Evolutionary conservation across 1,140 invertebrate species (phyloP).

Genomic region (Eurosta solidaginis): DNA sequence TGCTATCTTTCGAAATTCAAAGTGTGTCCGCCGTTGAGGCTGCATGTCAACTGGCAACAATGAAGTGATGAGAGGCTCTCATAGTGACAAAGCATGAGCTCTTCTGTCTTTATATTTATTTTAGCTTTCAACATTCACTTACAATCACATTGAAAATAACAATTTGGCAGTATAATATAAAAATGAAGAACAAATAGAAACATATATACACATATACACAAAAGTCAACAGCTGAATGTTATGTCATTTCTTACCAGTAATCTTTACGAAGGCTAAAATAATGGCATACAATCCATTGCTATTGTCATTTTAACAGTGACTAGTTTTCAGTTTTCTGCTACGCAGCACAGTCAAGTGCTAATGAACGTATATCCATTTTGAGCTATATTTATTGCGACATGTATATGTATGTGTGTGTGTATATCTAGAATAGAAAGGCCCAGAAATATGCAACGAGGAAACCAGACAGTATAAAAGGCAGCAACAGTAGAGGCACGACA

Average conservation of each 20-base stretch:
- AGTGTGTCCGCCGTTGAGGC: too few relatives aligned
- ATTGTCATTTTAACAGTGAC: too few relatives aligned
- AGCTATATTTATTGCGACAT: slow-evolving; percentile 35
- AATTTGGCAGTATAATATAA: neutral
- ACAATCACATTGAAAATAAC: neutral
- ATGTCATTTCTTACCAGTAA: neutral
- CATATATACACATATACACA: neutral
- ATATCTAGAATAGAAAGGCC: too few relatives aligned
- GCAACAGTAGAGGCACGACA: too few relatives aligned
- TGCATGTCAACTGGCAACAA: too few relatives aligned
- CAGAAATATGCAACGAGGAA: too few relatives aligned
- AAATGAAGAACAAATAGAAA: neutral
- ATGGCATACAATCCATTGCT: neutral
- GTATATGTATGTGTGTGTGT: neutral
- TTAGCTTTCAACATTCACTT: neutral
- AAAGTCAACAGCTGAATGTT: neutral
- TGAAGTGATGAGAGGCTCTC: too few relatives aligned
- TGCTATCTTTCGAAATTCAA: too few relatives aligned
- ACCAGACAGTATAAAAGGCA: too few relatives aligned
- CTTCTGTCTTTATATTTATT: too few relatives aligned
- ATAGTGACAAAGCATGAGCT: too few relatives aligned
- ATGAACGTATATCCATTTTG: slow-evolving; percentile 29
- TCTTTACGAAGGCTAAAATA: neutral
- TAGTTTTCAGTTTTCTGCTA: neutral
- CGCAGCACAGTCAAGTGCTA: neutral